phyloP scores from a whole-genome alignment of 1,140 invertebrate genomes.

The Micrasema longulum region DNA sequence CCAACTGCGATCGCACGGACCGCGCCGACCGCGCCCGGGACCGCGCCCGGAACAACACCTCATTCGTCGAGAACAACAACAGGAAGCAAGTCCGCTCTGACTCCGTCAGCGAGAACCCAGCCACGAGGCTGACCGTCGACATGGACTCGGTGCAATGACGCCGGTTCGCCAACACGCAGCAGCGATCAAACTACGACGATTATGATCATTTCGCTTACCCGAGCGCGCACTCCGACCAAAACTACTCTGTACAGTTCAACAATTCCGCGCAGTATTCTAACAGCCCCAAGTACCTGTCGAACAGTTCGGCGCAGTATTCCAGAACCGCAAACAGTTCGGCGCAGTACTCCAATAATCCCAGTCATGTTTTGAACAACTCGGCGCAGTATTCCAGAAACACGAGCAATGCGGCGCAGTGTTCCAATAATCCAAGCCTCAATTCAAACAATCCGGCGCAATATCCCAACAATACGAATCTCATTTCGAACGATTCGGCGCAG shows the following conservation, averaged over 20 bases:
- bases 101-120: constrained; percentile 62
- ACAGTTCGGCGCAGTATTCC: too few species aligned
- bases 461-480: too few species aligned
- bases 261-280: constrained; percentile 7
- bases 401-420: too few species aligned
- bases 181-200: not conserved
- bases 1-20: constrained; percentile 64
- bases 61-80: constrained; percentile 65
- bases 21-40: constrained; percentile 62
- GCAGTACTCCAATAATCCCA: too few species aligned
- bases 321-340: too few species aligned
- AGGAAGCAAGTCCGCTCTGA: constrained; percentile 62
- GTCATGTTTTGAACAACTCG: too few species aligned
- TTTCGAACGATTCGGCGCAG: too few species aligned
- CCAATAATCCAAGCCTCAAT: too few species aligned
- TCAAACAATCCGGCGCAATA: too few species aligned
- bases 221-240: not conserved
- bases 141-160: constrained; percentile 53
- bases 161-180: constrained; percentile 12
- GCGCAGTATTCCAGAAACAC: too few species aligned
- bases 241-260: not conserved
- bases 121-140: constrained; percentile 63
- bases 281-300: too few species aligned
- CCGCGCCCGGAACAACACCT: constrained; percentile 63
- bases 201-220: not conserved